Percentiles rank a stretch among this genome's conserved stretches.
Evolutionary conservation across 2,888 invertebrate species (phyloP).

Genomic region (Caenorhabditis becei): DNA sequence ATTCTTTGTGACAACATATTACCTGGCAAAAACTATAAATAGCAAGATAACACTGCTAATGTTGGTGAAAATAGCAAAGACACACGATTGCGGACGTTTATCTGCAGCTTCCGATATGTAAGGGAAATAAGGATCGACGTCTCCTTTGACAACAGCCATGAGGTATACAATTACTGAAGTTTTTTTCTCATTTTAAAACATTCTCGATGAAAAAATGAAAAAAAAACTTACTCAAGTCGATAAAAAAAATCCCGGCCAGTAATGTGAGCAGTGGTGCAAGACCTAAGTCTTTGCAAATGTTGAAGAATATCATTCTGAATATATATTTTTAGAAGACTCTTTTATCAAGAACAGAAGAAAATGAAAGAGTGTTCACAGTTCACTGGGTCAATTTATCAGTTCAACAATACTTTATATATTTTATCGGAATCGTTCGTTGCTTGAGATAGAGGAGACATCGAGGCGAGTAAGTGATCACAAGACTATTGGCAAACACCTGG

Average conservation of each 20-base stretch:
- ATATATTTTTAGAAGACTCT: background rate
- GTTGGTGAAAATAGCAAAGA: slow-evolving; percentile 76
- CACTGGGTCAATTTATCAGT: no score
- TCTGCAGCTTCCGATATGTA: slow-evolving; percentile 80
- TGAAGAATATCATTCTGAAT: slow-evolving; percentile 14
- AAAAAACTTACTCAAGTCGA: slow-evolving; percentile 71
- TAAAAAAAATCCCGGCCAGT: slow-evolving; percentile 74
- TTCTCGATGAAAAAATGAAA: no score
- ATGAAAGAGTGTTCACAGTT: background rate
- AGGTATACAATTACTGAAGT: slow-evolving; percentile 72
- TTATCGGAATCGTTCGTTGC: background rate
- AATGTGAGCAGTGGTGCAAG: slow-evolving; percentile 78
- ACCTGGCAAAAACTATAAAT: slow-evolving; percentile 75
- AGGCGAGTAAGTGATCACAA: background rate
- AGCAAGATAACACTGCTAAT: slow-evolving; percentile 69
- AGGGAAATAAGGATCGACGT: slow-evolving; percentile 81
- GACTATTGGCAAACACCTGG: background rate
- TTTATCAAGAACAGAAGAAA: no score
- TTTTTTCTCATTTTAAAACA: background rate
- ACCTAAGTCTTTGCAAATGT: slow-evolving; percentile 49
- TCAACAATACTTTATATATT: background rate
- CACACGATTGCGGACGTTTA: slow-evolving; percentile 76
- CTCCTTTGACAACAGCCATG: slow-evolving; percentile 74
- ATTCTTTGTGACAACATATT: background rate
- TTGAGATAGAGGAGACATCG: background rate